phyloP scores from a whole-genome alignment of 2,797 vertebrate genomes.

The Halcyon smyrnensis region DNA sequence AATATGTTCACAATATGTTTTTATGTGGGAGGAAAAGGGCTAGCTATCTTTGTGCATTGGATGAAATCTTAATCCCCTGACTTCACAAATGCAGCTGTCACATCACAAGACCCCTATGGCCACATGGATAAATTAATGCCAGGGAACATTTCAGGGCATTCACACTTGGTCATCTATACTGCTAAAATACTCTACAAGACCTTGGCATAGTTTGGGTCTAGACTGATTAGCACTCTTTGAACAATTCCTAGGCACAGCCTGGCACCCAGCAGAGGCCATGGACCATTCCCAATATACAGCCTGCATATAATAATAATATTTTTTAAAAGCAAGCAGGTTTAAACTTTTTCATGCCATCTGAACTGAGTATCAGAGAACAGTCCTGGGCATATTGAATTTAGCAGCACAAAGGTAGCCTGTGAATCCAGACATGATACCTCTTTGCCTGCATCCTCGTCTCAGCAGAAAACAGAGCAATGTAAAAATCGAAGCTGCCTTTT shows the following conservation, averaged over 20 bases:
- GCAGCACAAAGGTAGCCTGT: background rate
- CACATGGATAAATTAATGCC: background rate
- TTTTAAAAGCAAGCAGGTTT: background rate
- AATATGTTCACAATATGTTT: background rate
- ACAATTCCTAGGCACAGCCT: background rate
- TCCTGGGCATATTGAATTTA: background rate
- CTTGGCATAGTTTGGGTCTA: background rate
- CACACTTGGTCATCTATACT: background rate
- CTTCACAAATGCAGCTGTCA: background rate
- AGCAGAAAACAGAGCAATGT: background rate
- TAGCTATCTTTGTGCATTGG: background rate
- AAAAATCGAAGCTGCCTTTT: background rate
- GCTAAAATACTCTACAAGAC: background rate
- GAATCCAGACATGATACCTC: background rate
- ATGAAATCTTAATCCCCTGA: background rate
- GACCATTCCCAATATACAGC: background rate
- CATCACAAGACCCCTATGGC: background rate
- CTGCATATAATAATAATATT: background rate
- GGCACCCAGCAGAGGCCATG: background rate
- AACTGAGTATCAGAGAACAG: background rate
- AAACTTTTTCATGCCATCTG: background rate
- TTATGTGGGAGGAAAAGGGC: background rate
- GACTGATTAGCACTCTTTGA: background rate
- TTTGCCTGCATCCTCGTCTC: background rate
- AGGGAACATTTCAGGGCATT: background rate